Percentiles rank a stretch among this genome's conserved stretches.
These are phyloP conservation scores for Ceratotherium simum DNA, from an alignment of 2,113 vertebrate species.

Conservation along the genomic window DNA sequence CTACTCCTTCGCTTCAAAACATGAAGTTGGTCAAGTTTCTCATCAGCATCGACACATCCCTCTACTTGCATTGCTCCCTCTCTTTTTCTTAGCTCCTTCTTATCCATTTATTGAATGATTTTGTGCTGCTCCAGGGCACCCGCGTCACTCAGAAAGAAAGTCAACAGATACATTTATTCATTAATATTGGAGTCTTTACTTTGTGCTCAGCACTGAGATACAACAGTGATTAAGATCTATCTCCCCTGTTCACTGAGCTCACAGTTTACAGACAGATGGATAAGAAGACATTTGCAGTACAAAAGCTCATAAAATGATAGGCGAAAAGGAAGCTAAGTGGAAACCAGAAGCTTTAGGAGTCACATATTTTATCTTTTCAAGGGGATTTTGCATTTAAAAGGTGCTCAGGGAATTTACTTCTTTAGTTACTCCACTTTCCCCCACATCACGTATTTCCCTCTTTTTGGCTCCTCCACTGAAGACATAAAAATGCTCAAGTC, in stretches of 20 bases:
- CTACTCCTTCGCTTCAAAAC: neutral
- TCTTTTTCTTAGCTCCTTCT: neutral
- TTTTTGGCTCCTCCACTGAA: neutral
- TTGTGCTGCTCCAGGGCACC: neutral
- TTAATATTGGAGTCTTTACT: neutral
- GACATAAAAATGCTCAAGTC: neutral
- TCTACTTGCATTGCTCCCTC: neutral
- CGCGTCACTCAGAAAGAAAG: neutral
- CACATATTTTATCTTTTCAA: neutral
- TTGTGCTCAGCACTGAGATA: neutral
- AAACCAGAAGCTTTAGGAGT: neutral
- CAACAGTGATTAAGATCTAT: neutral
- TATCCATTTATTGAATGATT: neutral
- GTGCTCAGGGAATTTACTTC: neutral
- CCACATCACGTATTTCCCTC: neutral
- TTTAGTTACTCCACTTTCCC: neutral
- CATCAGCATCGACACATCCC: too few species aligned
- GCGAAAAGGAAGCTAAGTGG: neutral
- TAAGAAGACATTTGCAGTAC: neutral
- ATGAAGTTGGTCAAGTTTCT: neutral
- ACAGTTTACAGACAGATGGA: neutral
- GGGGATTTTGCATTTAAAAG: neutral
- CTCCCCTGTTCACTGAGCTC: neutral
- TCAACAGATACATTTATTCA: slow-evolving; percentile 1
- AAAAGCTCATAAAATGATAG: neutral